Evolutionary conservation across 2,888 invertebrate species (phyloP).

Genomic region (Allacma fusca): DNA sequence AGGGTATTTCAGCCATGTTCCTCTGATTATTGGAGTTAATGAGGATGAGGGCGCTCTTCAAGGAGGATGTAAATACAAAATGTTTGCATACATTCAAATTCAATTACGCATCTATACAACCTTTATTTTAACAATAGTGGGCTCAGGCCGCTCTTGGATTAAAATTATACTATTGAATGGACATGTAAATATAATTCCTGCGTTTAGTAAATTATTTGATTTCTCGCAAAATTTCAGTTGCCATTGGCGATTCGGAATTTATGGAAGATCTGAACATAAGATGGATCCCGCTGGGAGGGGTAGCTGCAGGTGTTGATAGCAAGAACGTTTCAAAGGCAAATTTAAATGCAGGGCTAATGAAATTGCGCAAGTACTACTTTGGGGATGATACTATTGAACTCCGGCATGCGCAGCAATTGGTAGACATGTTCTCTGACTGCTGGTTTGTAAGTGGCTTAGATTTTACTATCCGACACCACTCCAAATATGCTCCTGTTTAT

Average conservation of each 20-base stretch:
- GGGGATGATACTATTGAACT: conserved; percentile 18
- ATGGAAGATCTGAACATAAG: neutral
- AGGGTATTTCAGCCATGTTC: conserved; percentile 15
- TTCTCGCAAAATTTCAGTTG: too few species aligned
- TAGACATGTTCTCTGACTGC: conserved; percentile 32
- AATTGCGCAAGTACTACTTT: conserved; percentile 32
- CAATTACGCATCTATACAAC: too few species aligned
- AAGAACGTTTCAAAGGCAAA: conserved; percentile 18
- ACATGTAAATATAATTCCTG: neutral
- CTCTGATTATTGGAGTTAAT: conserved; percentile 13
- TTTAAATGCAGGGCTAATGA: conserved; percentile 18
- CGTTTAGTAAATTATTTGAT: neutral
- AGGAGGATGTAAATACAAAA: conserved; percentile 18
- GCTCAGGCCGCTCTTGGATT: too few species aligned
- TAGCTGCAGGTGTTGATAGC: conserved; percentile 27
- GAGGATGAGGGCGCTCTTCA: conserved; percentile 40
- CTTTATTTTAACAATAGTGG: too few species aligned
- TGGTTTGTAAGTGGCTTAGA: conserved; percentile 26
- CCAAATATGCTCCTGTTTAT: conserved; percentile 34
- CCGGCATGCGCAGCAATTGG: neutral
- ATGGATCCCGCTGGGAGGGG: neutral
- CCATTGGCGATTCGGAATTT: neutral
- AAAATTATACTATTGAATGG: too few species aligned
- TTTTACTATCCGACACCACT: neutral
- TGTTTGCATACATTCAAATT: too few species aligned